A percentile compares a stretch with the other conserved stretches of the same genome.
phyloP scores from a whole-genome alignment of 2,888 invertebrate genomes.

The Hypsopygia costalis region DNA sequence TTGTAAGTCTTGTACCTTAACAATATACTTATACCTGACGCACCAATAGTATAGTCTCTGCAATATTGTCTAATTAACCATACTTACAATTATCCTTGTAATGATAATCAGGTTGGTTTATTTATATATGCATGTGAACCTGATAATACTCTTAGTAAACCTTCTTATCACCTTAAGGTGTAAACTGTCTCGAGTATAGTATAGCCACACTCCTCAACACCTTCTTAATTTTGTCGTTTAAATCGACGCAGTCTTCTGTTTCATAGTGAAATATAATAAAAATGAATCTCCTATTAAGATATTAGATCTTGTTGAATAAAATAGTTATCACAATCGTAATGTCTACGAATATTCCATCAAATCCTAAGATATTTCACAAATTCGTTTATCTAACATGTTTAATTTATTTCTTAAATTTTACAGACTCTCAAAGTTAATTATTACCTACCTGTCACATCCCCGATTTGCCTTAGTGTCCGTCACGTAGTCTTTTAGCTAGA shows the following conservation, averaged over 20 bases:
- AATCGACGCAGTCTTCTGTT: background rate
- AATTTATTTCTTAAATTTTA: no score
- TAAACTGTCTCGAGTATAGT: background rate
- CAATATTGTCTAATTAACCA: slow-evolving; percentile 40
- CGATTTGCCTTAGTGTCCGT: slow-evolving; percentile 7
- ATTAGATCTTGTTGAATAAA: background rate
- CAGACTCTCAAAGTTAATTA: no score
- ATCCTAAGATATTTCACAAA: no score
- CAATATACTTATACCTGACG: slow-evolving; percentile 37
- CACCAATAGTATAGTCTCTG: slow-evolving; percentile 60
- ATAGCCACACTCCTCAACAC: slow-evolving; percentile 1
- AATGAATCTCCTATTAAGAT: background rate
- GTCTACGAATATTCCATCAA: no score
- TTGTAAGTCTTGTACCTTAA: slow-evolving; percentile 40
- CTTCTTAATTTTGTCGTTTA: background rate
- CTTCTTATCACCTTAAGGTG: background rate
- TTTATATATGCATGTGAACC: slow-evolving; percentile 1
- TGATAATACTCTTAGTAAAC: background rate
- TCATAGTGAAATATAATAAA: background rate
- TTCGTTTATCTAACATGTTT: no score
- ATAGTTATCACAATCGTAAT: no score
- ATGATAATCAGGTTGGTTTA: slow-evolving; percentile 8
- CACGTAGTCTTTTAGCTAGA: slow-evolving; percentile 19
- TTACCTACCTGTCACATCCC: background rate
- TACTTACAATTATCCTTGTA: slow-evolving; percentile 15